Evolutionary conservation across 2,113 vertebrate species (phyloP).

Genomic region (Boulengeromyrus knoepffleri): DNA sequence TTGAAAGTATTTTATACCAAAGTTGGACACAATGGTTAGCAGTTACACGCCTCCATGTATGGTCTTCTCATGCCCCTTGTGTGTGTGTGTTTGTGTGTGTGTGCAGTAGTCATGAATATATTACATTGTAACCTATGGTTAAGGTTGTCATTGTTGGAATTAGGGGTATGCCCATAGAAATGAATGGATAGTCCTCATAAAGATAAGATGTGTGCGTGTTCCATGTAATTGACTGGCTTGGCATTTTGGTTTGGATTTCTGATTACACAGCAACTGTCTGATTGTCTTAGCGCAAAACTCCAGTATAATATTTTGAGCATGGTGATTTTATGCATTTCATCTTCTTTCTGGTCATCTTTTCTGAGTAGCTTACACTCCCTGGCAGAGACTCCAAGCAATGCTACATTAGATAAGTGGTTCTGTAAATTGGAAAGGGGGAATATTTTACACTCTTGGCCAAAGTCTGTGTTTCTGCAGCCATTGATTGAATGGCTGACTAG

Average conservation of each 20-base stretch:
- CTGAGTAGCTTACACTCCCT: background rate
- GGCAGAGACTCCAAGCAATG: conserved; percentile 1
- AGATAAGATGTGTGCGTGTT: background rate
- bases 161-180: background rate
- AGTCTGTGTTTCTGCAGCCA: background rate
- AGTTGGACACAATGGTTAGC: background rate
- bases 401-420: background rate
- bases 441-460: background rate
- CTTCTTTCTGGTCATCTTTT: background rate
- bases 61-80: background rate
- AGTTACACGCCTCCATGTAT: background rate
- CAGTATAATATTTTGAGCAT: background rate
- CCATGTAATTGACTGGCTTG: background rate
- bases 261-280: background rate
- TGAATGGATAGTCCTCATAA: background rate
- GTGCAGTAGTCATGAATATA: background rate
- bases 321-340: background rate
- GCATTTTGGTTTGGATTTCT: background rate
- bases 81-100: background rate
- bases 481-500: background rate
- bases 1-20: background rate
- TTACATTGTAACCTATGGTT: background rate
- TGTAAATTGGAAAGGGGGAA: background rate
- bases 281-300: background rate
- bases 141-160: background rate